Conservation (phyloP, 2,888 invertebrate genomes). For the Melolontha melolontha region DNA sequence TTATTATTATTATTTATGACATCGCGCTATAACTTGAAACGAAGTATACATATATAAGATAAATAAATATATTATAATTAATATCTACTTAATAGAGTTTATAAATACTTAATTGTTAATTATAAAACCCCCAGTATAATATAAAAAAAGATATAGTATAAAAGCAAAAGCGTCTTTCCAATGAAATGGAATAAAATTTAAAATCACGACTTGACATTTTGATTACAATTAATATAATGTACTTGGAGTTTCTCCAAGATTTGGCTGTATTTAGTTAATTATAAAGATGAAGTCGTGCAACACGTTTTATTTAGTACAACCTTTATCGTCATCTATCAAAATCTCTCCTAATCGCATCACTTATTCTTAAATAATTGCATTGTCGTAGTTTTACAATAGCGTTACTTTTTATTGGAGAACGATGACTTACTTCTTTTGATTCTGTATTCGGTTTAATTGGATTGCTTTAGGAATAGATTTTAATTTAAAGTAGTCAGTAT, state of each 20-base stretch:
- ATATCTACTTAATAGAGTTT: too few relatives aligned
- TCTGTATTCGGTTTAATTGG: not conserved
- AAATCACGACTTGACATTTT: slow-evolving; percentile 21
- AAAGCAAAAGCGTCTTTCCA: too few relatives aligned
- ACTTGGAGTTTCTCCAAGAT: slow-evolving; percentile 4
- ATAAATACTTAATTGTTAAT: too few relatives aligned
- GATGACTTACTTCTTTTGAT: slow-evolving; percentile 15
- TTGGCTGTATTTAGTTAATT: slow-evolving; percentile 18
- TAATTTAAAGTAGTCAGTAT: slow-evolving; percentile 12
- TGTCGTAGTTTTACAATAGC: slow-evolving; percentile 11
- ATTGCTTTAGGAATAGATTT: slow-evolving; percentile 8
- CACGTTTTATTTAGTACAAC: slow-evolving; percentile 9
- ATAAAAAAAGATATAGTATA: too few relatives aligned
- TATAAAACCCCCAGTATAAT: too few relatives aligned
- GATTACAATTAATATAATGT: slow-evolving; percentile 16
- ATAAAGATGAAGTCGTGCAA: slow-evolving; percentile 29
- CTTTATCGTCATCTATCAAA: slow-evolving; percentile 14
- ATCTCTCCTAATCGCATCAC: slow-evolving; percentile 9
- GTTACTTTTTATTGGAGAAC: slow-evolving; percentile 2
- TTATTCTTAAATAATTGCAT: slow-evolving; percentile 19
- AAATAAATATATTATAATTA: too few relatives aligned
- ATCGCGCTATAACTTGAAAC: too few relatives aligned
- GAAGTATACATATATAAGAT: too few relatives aligned
- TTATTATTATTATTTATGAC: too few relatives aligned
- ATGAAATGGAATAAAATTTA: not conserved